Evolutionary conservation across 2,888 invertebrate species (phyloP), one percentile per base, ranked within the genome.

Genomic region (Gibbula magus): DNA sequence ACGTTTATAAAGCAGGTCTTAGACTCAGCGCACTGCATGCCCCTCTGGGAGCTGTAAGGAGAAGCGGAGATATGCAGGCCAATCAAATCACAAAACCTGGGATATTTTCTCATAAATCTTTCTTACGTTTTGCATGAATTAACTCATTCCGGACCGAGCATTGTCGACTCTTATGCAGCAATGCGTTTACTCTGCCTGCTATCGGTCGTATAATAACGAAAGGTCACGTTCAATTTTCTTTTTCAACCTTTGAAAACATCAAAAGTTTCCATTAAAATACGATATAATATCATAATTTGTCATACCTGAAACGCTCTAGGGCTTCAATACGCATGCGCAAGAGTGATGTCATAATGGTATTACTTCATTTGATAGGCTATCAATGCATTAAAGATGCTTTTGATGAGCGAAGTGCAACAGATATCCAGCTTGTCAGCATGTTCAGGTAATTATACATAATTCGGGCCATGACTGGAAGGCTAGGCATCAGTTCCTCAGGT

Each of bases 201-300:
- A 61, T 61, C 61, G 25, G 29, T 61, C 61, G 29, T 29, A 61
- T 25, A 61, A 61, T 61, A 29, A 61, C 29, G 10, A 16, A 29
- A 61, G 61, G 61, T 61, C 61, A 61, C 61, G 61, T 61, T 61
- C 61, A 61, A 61, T 61, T 29, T 61, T 61, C 61, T 29, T 29
- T 61, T 61, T 61, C 61, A 61, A 61, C 61, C 16, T 61, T 61
- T 29, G 29, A 61, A 61, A 61, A 61, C 61, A 61, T 61, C 61
- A 61, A 61, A 61, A 61, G 61, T 61, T 61, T 29, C 61, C 25
- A 61, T 61, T 61, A 61, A 61, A 61, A 61, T 25, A 61, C 61
- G 61, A 61, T 29, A 61, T 25, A 61, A 61, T 61, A 61, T 61
- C 61, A 61, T 61, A 61, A 61, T 61, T 61, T 61, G 61, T 61